Evolutionary conservation across 2,888 invertebrate genomes (phyloP), one percentile per base, ranked within the genome.

Genomic region (Volucella bombylans): DNA sequence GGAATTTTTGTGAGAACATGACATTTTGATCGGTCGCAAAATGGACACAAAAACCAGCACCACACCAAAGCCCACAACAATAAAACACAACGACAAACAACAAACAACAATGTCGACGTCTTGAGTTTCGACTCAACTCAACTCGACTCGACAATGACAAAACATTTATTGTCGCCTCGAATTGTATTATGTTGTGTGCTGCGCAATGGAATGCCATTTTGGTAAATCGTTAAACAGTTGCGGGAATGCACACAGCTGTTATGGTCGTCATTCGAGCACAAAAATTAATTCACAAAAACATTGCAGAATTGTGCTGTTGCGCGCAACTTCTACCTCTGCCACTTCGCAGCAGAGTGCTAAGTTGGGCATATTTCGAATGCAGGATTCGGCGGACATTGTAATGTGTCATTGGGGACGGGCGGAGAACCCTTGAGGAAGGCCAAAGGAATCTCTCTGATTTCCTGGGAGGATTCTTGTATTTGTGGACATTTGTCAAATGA

Each of bases 1-100:
- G 85, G 85, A 85, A 85, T 85, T 85, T 81, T 81, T 85, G 81
- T 76, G 76, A 85, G 81, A 85, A 85, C 85, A 85, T 85, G 85
- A 85, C 85, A 81, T 85, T 85, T 81, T 85, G 85, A 85, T 80
- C 76, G 81, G 72, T 68, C 72, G 39, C 64, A 59, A 68, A 10
- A 38, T 18, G 43, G 3, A 45, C 69, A 41, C 52, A 73, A 57
- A 76, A 61, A 64, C 38, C 59, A 23, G 31, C 12, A 45, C 31
- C 6, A 31, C 31, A 31, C 47, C 50, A 41, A 31, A 57, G n/a
- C 31, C 31, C 38, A 67, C 65, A 45, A 43, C 57, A 38, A 54
- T 43, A 31, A 31, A 4, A 6, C 4, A 31, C 31, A 31, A 64
- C 39, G 18, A 61, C 41, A 41, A 38, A 79, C 68, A 55, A 64